Evolutionary conservation across 2,113 vertebrate species (phyloP), one percentile per base, ranked within the genome.

Genomic region (Triplophysa dalaica): DNA sequence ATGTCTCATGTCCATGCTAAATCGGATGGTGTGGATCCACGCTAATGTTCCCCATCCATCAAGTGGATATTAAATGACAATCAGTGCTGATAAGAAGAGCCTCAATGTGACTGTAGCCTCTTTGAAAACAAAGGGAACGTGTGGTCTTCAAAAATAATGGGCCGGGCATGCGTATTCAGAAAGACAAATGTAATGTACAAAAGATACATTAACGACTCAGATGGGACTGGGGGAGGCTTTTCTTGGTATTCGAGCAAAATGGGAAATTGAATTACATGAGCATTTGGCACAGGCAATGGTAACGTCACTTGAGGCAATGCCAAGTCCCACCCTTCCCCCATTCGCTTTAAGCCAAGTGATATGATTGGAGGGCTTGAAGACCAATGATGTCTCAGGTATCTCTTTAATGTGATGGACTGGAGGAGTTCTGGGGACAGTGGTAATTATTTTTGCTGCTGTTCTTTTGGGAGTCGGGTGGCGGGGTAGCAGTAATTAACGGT

Each of bases 401-500:
- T 88, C 84, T 88, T 92, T 88, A 89, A 91, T 78, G 83, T 87
- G 84, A 89, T 90, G 87, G 86, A 90, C 88, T 87, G 64, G 79
- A 90, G 87, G 88, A 91, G 82, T 73, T 22, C 76, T 88, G 88
- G 88, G 86, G 89, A 84, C 89, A 72, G 87, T 87, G 85, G 89
- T 92, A 91, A 91, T 92, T 92, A 92, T 91, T 89, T 52, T 91
- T 87, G 86, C 86, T 87, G 82, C 80, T 83, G 41, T 87, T 90
- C 89, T 87, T 65, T 82, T 88, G 90, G 90, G 90, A 90, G 83
- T 67, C 80, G 61, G 45, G 82, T 56, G 85, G 84, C 87, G 88
- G 85, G 86, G 87, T 86, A 85, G 83, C 85, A 86, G 88, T 93
- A 92, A 93, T 93, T 93, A 93, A 89, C 85, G 80, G 89, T 75